Conservation (phyloP, 2,888 invertebrate species). For the Tolmerus cingulatus region DNA sequence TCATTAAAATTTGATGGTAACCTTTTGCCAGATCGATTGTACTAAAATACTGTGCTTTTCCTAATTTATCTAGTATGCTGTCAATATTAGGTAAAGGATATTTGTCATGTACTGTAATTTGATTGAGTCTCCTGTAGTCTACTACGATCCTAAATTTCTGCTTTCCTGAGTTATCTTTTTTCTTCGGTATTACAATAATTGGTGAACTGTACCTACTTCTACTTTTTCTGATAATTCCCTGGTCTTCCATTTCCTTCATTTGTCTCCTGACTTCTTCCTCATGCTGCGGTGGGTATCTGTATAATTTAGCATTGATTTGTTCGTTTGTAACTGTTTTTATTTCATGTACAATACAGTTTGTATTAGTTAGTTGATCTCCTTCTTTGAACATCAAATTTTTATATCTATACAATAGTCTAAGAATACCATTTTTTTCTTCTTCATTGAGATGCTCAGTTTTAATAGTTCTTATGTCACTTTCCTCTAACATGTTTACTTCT, state of each 20-base stretch:
- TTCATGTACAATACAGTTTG: background rate
- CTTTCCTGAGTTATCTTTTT: conserved; percentile 6
- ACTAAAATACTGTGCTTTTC: background rate
- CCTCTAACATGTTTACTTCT: background rate
- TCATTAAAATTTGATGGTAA: background rate
- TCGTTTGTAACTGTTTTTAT: background rate
- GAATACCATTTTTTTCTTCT: background rate
- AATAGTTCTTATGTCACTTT: background rate
- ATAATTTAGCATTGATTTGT: background rate
- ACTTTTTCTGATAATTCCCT: background rate
- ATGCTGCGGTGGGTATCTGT: background rate
- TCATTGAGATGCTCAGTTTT: background rate
- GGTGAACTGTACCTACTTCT: background rate
- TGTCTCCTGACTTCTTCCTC: background rate
- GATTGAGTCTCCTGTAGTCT: background rate
- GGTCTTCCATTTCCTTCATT: background rate
- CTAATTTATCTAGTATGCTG: background rate
- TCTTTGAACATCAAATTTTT: conserved; percentile 8
- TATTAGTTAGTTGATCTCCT: background rate
- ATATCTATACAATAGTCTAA: background rate
- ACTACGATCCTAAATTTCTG: background rate
- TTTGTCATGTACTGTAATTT: background rate
- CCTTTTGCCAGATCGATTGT: background rate
- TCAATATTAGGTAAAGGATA: background rate
- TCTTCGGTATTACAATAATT: background rate